A percentile compares a stretch with the other conserved stretches of the same genome.
phyloP scores from a whole-genome alignment of 2,113 vertebrate species.

The Alexandromys fortis region DNA sequence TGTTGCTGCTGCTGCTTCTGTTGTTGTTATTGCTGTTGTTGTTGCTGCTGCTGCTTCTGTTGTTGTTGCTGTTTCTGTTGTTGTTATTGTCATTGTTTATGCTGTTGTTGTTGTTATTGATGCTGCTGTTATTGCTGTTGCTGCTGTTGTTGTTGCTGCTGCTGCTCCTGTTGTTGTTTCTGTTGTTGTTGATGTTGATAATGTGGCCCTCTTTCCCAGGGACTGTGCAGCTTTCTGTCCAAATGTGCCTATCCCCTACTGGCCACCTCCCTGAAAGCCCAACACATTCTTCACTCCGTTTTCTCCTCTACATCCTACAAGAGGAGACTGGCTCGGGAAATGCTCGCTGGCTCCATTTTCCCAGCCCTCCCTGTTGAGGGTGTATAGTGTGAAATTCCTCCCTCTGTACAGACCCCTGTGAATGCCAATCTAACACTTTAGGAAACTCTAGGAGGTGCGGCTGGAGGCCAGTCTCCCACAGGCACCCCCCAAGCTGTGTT shows the following conservation, averaged over 20 bases:
- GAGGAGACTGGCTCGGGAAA: rapidly evolving
- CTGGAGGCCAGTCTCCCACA: not conserved
- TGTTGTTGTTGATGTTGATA: not conserved
- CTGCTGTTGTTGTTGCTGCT: not conserved
- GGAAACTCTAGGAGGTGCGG: not conserved
- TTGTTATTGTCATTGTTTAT: rapidly evolving
- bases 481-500: rapidly evolving
- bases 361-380: not conserved
- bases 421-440: not conserved
- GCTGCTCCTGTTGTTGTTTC: not conserved
- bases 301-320: not conserved
- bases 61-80: not conserved
- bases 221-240: not conserved
- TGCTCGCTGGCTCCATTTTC: rapidly evolving
- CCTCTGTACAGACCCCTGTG: not conserved
- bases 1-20: no score
- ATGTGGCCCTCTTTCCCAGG: not conserved
- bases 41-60: not conserved
- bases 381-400: not conserved
- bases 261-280: not conserved
- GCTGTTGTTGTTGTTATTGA: not conserved
- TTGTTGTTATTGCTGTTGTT: no score
- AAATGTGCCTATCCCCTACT: not conserved
- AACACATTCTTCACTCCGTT: rapidly evolving
- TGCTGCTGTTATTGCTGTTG: no score